Conservation (phyloP, 2,113 vertebrate species). For the Syrmaticus mikado region DNA sequence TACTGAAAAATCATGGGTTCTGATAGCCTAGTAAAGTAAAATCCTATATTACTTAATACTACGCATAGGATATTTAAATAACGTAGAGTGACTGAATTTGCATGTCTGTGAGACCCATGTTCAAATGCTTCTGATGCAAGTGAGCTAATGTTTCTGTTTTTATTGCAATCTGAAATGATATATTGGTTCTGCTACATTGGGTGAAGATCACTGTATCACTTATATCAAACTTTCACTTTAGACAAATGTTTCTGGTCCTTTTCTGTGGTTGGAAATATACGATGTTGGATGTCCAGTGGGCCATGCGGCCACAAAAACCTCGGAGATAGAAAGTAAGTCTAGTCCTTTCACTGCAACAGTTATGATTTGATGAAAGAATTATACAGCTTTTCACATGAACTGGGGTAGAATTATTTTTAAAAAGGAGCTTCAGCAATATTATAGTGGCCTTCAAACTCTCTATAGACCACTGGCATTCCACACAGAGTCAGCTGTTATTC, state of each 20-base stretch:
- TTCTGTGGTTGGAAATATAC: not conserved
- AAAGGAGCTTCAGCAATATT: slow-evolving; percentile 37
- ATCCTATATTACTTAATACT: not conserved
- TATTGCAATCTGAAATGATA: not conserved
- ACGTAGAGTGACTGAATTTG: not conserved
- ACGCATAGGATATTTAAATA: not conserved
- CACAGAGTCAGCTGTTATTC: slow-evolving; percentile 49
- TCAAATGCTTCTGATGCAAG: not conserved
- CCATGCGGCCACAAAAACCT: not conserved
- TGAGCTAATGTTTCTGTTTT: not conserved
- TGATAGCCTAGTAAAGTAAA: not conserved
- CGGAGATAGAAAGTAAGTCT: slow-evolving; percentile 15
- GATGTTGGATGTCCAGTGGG: not conserved
- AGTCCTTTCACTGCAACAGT: slow-evolving; percentile 2
- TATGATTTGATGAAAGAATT: slow-evolving; percentile 56
- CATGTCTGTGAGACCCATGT: not conserved
- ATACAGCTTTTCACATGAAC: slow-evolving; percentile 29
- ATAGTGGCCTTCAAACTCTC: slow-evolving; percentile 36
- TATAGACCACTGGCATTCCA: slow-evolving; percentile 28
- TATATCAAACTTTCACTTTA: not conserved
- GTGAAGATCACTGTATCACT: not conserved
- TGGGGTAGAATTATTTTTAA: slow-evolving; percentile 18
- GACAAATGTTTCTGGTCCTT: not conserved
- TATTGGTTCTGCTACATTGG: not conserved
- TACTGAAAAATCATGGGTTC: not conserved